A percentile compares a stretch with the other conserved stretches of the same genome.
phyloP scores from a whole-genome alignment of 2,888 invertebrate species.

The Cantharis lateralis region DNA sequence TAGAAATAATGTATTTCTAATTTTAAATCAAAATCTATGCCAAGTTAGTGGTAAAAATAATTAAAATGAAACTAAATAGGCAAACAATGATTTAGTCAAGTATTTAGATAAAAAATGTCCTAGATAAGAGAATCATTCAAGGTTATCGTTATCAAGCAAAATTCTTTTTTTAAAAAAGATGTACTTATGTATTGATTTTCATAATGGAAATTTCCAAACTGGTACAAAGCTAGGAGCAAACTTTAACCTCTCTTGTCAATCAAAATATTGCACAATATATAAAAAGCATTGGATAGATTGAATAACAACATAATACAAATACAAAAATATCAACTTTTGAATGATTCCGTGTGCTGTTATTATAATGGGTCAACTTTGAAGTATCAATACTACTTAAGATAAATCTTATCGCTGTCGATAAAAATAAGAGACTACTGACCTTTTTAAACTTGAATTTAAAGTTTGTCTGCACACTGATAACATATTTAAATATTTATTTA shows the following conservation, averaged over 20 bases:
- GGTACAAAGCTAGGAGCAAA: not conserved
- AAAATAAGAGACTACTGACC: constrained; percentile 31
- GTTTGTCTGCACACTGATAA: constrained; percentile 34
- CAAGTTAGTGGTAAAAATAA: not conserved
- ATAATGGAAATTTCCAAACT: constrained; percentile 18
- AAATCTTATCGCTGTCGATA: constrained; percentile 20
- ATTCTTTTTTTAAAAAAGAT: not conserved
- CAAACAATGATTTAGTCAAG: not conserved
- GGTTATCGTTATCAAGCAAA: not conserved
- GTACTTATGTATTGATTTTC: constrained; percentile 22
- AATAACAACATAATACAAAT: not conserved
- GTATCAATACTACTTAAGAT: constrained; percentile 4
- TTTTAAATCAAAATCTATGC: constrained; percentile 4
- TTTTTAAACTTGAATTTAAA: constrained; percentile 33
- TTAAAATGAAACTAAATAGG: not conserved
- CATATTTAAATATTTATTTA: constrained; percentile 21
- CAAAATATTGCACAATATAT: not conserved
- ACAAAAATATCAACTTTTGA: not conserved
- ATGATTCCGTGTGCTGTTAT: not conserved
- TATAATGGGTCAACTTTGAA: constrained; percentile 3
- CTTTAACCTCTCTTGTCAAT: not conserved
- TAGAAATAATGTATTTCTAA: constrained; percentile 2
- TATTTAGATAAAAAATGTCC: not conserved
- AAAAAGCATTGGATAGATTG: not conserved
- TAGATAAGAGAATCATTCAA: not conserved